Evolutionary conservation across 2,797 vertebrate genomes (phyloP), one percentile per base, ranked within the genome.

Genomic region (Acestrorhynchus altus): DNA sequence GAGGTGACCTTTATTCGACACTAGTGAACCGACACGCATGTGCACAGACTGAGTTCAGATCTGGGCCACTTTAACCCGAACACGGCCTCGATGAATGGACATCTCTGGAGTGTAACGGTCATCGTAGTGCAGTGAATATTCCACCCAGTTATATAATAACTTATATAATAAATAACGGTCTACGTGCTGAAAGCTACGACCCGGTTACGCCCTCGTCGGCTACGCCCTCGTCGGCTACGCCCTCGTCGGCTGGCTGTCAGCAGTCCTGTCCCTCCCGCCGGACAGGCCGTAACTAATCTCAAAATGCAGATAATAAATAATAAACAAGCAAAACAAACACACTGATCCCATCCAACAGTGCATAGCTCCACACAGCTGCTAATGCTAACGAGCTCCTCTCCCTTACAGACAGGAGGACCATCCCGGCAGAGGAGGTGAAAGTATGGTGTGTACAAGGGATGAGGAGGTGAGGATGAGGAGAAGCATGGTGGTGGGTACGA

Each of bases 341-440:
- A 59, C 44, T 0, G n/a, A 44, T 15, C 7, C 20, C 15, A 28
- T 51, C 26, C 66, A 12, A 35, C 11, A 52, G 44, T 16, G 42
- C 42, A 15, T 24, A 46, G 46, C 65, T 67, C 44, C 40, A 40
- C 8, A 28, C 28, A 73, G 70, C 52, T 73, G 51, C 28, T 79
- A 71, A 20, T 7, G 69, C 70, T 35, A 18, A 49, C 20, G 12
- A 35, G 9, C 49, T 54, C 67, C 60, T 47, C 20, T 15, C 16
- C 39, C 31, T 68, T 39, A 15, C 26, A 60, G 31, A 26, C 24
- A n/a, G 59, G 31, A 20, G 0, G 26, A 1, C n/a, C 8, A 4
- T 39, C 28, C 26, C 16, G 31, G 31, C 8, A 39, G 59, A 18
- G 60, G 60, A 40, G 60, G 31, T 6, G 60, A 42, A 61, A n/a